These are phyloP conservation scores for Pseudomyrmex concolor DNA, from an alignment of 1,140 invertebrate species.

Conservation along the genomic window DNA sequence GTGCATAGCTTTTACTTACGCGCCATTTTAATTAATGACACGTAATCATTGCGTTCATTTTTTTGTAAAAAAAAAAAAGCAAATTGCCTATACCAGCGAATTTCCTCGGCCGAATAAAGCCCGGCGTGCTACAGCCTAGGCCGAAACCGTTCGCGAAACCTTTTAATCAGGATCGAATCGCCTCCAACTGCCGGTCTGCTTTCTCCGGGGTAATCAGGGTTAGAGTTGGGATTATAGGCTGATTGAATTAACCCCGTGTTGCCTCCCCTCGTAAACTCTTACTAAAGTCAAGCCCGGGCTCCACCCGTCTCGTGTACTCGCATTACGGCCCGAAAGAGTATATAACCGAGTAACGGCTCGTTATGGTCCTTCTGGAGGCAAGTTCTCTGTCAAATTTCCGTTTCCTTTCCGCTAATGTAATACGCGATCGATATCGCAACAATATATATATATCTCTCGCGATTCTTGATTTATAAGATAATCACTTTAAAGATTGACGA, in stretches of 20 bases:
- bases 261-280: slow-evolving; percentile 84
- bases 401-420: slow-evolving; percentile 65
- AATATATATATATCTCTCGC: too few relatives aligned
- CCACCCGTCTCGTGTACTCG: slow-evolving; percentile 82
- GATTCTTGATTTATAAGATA: too few relatives aligned
- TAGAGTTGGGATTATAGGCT: slow-evolving; percentile 82
- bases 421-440: slow-evolving; percentile 43
- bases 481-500: too few relatives aligned
- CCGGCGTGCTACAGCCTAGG: slow-evolving; percentile 27
- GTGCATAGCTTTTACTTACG: slow-evolving; percentile 24
- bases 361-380: slow-evolving; percentile 70
- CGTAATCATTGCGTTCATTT: slow-evolving; percentile 41
- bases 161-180: slow-evolving; percentile 79
- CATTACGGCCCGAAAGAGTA: slow-evolving; percentile 72
- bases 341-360: slow-evolving; percentile 71
- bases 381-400: slow-evolving; percentile 69
- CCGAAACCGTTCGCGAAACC: slow-evolving; percentile 65
- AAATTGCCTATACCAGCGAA: slow-evolving; percentile 36
- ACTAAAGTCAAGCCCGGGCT: slow-evolving; percentile 83
- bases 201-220: slow-evolving; percentile 82
- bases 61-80: slow-evolving; percentile 3
- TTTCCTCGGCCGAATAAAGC: slow-evolving; percentile 27
- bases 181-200: slow-evolving; percentile 66
- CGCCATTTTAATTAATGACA: slow-evolving; percentile 48
- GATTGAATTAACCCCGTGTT: slow-evolving; percentile 83